These are phyloP conservation scores for Stenurella melanura DNA, from an alignment of 2,888 invertebrate genomes.

Conservation along the genomic window DNA sequence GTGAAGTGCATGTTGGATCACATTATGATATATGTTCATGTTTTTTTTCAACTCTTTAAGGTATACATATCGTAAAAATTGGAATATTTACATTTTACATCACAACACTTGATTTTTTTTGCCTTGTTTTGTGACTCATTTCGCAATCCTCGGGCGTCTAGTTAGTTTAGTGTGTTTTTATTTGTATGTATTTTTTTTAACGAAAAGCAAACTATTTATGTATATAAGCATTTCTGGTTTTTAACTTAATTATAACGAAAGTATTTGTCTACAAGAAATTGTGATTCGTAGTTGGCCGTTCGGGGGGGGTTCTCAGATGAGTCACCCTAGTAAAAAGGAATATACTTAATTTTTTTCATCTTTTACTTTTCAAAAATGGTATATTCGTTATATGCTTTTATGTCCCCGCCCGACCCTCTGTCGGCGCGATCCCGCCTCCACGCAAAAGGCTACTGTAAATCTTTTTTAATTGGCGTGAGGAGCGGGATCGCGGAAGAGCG, in stretches of 20 bases:
- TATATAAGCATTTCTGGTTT: slow-evolving; percentile 54
- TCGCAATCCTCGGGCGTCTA: slow-evolving; percentile 49
- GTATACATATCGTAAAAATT: slow-evolving; percentile 66
- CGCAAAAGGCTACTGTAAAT: slow-evolving; percentile 42
- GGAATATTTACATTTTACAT: slow-evolving; percentile 55
- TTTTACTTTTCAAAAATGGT: slow-evolving; percentile 36
- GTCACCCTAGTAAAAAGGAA: slow-evolving; percentile 40
- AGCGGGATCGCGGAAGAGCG: slow-evolving; percentile 42
- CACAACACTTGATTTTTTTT: slow-evolving; percentile 51
- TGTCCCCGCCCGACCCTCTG: slow-evolving; percentile 21
- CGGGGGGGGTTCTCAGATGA: slow-evolving; percentile 51
- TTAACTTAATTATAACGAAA: slow-evolving; percentile 47
- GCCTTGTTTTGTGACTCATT: slow-evolving; percentile 51
- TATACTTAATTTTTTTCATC: slow-evolving; percentile 46
- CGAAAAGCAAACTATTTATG: slow-evolving; percentile 52
- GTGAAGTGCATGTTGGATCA: slow-evolving; percentile 63
- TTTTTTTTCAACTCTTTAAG: slow-evolving; percentile 57
- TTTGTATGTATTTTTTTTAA: slow-evolving; percentile 52
- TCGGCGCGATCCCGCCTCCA: slow-evolving; percentile 34
- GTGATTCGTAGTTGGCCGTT: slow-evolving; percentile 48
- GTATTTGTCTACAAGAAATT: slow-evolving; percentile 46
- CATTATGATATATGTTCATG: slow-evolving; percentile 57
- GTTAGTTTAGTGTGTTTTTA: slow-evolving; percentile 50
- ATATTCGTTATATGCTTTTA: slow-evolving; percentile 36
- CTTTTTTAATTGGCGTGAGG: slow-evolving; percentile 42